A percentile compares a stretch with the other conserved stretches of the same genome.
phyloP scores from a whole-genome alignment of 2,113 vertebrate species.

The Merops nubicus region DNA sequence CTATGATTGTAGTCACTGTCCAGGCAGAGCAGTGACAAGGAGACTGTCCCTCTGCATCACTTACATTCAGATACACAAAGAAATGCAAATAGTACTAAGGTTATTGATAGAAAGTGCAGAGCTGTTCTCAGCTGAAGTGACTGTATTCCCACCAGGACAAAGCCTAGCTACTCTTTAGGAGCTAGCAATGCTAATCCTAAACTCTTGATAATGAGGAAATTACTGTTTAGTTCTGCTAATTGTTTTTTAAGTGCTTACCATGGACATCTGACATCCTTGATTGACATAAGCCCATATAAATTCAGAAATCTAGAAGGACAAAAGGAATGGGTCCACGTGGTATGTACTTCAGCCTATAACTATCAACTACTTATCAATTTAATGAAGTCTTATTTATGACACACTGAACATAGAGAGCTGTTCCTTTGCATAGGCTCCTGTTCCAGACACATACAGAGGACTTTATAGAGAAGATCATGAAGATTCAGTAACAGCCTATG shows the following conservation, averaged over 20 bases:
- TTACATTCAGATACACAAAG: not conserved
- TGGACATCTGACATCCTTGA: slow-evolving; percentile 92
- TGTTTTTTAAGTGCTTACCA: slow-evolving; percentile 90
- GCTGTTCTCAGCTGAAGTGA: not conserved
- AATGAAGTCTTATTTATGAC: not conserved
- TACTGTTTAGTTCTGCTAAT: slow-evolving; percentile 48
- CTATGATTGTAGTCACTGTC: not conserved
- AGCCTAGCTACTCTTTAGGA: not conserved
- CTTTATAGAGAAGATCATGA: slow-evolving; percentile 85
- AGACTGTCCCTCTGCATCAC: not conserved
- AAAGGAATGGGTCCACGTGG: slow-evolving; percentile 98
- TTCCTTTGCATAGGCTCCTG: slow-evolving; percentile 80
- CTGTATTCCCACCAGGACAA: not conserved
- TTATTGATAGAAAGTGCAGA: not conserved
- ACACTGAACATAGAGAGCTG: not conserved
- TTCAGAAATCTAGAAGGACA: slow-evolving; percentile 91
- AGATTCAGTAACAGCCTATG: slow-evolving; percentile 84
- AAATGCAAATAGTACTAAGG: not conserved
- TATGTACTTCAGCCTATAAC: slow-evolving; percentile 73
- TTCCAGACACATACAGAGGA: slow-evolving; percentile 92
- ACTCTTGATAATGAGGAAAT: not conserved
- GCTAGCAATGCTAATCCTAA: not conserved
- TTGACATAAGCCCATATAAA: slow-evolving; percentile 98
- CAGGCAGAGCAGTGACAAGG: not conserved
- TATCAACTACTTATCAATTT: slow-evolving; percentile 3